Percentiles rank a stretch among this genome's conserved stretches.
phyloP scores from a whole-genome alignment of 2,888 invertebrate genomes.

The Scaptomyza caliginosa region DNA sequence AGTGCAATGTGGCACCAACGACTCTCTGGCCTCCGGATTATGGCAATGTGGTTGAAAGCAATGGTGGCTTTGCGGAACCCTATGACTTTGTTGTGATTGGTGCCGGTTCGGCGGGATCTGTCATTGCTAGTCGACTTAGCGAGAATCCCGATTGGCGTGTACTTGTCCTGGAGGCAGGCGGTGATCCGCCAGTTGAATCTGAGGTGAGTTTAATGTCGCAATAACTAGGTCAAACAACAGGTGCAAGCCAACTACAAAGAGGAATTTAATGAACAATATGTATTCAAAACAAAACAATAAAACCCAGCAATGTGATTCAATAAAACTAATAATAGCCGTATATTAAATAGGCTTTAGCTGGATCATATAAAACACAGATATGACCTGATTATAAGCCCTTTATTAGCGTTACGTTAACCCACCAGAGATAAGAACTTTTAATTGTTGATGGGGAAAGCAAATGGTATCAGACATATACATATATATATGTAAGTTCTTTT shows the following conservation, averaged over 20 bases:
- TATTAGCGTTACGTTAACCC: neutral
- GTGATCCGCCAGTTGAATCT: conserved; percentile 84
- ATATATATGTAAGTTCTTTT: neutral
- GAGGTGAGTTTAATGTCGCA: conserved; percentile 64
- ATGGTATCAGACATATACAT: neutral
- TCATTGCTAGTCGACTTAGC: conserved; percentile 85
- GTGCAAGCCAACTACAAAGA: neutral
- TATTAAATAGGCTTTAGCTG: neutral
- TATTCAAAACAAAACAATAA: neutral
- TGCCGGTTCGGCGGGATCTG: conserved; percentile 85
- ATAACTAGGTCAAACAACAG: neutral
- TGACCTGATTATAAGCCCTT: neutral
- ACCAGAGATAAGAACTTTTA: neutral
- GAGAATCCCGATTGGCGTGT: conserved; percentile 84
- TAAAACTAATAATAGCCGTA: neutral
- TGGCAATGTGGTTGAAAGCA: conserved; percentile 51
- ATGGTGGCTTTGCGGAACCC: conserved; percentile 41
- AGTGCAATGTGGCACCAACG: conserved; percentile 85
- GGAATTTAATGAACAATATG: too few relatives aligned
- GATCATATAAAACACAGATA: neutral
- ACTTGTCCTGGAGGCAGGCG: conserved; percentile 85
- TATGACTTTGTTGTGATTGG: conserved; percentile 85
- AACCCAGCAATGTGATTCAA: too few relatives aligned
- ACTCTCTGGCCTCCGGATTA: conserved; percentile 86
- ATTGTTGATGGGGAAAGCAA: neutral